These are phyloP conservation scores for Oreotrochilus melanogaster DNA, from an alignment of 2,113 vertebrate species.

Conservation along the genomic window DNA sequence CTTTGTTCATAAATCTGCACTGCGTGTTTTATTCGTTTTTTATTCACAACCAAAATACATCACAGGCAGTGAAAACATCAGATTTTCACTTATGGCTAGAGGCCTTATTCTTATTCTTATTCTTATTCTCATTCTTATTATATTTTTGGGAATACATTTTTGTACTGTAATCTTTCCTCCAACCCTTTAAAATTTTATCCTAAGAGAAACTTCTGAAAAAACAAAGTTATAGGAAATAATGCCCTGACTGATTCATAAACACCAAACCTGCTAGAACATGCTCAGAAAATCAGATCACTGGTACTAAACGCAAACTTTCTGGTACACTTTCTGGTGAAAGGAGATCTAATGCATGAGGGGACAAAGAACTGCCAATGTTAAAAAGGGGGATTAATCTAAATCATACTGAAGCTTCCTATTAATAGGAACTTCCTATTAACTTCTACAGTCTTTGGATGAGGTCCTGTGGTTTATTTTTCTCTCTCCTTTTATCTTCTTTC, in stretches of 20 bases:
- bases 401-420: constrained; percentile 30
- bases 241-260: neutral
- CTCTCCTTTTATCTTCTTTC: constrained; percentile 66
- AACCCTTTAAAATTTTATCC: neutral
- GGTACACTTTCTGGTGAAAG: neutral
- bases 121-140: too few species aligned
- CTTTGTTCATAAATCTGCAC: neutral
- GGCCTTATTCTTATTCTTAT: too few species aligned
- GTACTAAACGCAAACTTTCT: neutral
- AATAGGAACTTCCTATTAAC: constrained; percentile 69
- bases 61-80: neutral
- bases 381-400: neutral
- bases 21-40: neutral
- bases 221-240: neutral
- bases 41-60: neutral
- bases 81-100: neutral
- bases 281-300: neutral
- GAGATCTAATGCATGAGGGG: neutral
- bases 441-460: constrained; percentile 62
- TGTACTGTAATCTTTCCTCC: neutral
- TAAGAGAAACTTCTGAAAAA: neutral
- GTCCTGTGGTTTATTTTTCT: constrained; percentile 50
- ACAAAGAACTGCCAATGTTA: constrained; percentile 13
- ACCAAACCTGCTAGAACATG: neutral
- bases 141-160: neutral